Base-by-base conservation (phyloP, 2,888 invertebrate species). In the Herminia tarsipennalis region DNA sequence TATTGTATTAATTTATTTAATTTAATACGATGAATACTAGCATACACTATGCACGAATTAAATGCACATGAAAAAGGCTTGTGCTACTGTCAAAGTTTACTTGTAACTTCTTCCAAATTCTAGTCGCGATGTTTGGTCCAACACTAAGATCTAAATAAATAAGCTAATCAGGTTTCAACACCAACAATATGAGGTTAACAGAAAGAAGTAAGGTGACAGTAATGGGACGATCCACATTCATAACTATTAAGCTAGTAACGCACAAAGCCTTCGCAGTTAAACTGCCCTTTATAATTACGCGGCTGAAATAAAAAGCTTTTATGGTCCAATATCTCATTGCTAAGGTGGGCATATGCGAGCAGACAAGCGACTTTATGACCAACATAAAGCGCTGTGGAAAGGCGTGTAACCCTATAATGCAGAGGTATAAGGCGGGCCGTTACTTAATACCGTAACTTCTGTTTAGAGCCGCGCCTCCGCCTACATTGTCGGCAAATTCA, bases 401-500 rank as follows among this genome's bases (percentile, higher is more conserved):
- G 73, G 73, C 74, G 66, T 68, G 47, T 62, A 53, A 61, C 73
- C 64, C 65, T 67, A 66, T 69, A 69, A 71, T 65, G 59, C 61
- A 68, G 69, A 73, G 70, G 73, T 58, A 60, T 49, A 63, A 63
- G 65, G 65, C 68, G 61, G 52, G 66, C 73, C 78, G 79, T 86
- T 83, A 86, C 82, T 83, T 81, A 80, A 74, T 80, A 78, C 82
- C 80, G 80, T 88, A 84, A 86, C 82, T 89, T 78, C 78, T 83
- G 80, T 83, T 86, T 83, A 84, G 56, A 45, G 55, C 55, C 70
- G 64, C 78, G 64, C 77, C 58, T 67, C 33, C 68, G 71, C 68
- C 63, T 67, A 73, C 80, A 80, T 78, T 81, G 84, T 86, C 65
- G 63, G 74, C 65, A 78, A 79, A 83, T 80, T 82, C 81, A 81